Percentiles rank a stretch among this genome's conserved stretches.
phyloP scores from a whole-genome alignment of 2,113 vertebrate genomes.

The Podarcis raffonei region DNA sequence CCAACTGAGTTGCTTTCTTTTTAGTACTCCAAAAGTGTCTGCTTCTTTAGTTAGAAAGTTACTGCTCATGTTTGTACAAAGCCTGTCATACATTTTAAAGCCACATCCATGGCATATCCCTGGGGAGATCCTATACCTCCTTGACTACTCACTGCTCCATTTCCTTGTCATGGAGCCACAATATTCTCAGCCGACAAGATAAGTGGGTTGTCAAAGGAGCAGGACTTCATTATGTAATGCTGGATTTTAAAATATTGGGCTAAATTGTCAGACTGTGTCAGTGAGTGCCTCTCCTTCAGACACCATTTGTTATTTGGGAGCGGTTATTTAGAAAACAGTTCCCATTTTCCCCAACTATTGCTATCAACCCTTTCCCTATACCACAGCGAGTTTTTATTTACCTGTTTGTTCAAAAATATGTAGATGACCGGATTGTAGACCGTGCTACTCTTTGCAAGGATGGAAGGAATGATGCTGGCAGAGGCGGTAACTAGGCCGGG shows the following conservation, averaged over 20 bases:
- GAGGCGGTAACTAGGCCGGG: conserved; percentile 69
- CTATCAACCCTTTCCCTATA: background rate
- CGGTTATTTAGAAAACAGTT: background rate
- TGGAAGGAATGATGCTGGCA: conserved; percentile 76
- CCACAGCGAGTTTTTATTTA: conserved; percentile 36
- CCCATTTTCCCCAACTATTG: background rate
- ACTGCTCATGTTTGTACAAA: background rate
- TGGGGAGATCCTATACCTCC: background rate
- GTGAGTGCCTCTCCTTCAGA: background rate
- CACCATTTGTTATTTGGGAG: background rate
- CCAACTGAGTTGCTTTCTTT: background rate
- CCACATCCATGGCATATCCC: background rate
- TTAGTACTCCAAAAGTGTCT: rapidly evolving
- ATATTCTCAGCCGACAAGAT: background rate
- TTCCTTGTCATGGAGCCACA: background rate
- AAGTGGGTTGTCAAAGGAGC: background rate
- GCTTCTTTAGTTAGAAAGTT: background rate
- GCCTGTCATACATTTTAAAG: background rate
- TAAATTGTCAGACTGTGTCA: background rate
- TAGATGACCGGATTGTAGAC: conserved; percentile 81
- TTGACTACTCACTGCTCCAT: background rate
- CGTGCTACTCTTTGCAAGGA: conserved; percentile 82
- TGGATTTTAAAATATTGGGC: background rate
- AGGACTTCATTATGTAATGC: background rate
- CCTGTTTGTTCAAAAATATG: conserved; percentile 83